Conservation (phyloP, 2,797 vertebrate species). For the Chiroxiphia lanceolata region DNA sequence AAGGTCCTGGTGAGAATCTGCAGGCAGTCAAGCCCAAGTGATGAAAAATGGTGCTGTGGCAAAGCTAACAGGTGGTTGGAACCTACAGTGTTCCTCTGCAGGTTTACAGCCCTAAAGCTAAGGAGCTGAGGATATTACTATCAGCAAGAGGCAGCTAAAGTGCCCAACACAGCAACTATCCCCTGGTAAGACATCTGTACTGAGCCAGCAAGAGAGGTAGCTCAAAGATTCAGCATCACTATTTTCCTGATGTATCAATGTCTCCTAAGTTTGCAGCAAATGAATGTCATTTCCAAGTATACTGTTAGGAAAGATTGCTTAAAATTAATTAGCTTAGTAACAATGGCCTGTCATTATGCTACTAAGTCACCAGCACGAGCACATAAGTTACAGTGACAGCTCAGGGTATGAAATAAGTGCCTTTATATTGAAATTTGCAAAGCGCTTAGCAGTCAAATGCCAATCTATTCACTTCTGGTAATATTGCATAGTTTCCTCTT, state of each 20-base stretch:
- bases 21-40: background rate
- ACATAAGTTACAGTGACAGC: constrained; percentile 60
- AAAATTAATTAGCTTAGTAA: constrained; percentile 69
- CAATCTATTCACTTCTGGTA: constrained; percentile 58
- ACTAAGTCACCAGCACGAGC: constrained; percentile 55
- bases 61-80: background rate
- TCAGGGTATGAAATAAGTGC: constrained; percentile 61
- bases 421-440: constrained; percentile 55
- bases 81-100: background rate
- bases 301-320: constrained; percentile 53
- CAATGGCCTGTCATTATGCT: constrained; percentile 62
- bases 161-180: background rate
- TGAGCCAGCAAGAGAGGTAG: background rate
- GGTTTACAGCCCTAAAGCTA: background rate
- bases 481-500: constrained; percentile 50
- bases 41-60: background rate
- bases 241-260: constrained; percentile 12
- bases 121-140: background rate
- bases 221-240: background rate
- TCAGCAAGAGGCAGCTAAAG: background rate
- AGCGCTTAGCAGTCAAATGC: constrained; percentile 65
- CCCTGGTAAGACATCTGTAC: background rate
- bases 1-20: background rate
- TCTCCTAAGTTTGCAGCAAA: constrained; percentile 10
- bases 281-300: constrained; percentile 30